These are phyloP conservation scores for Metaphire vulgaris DNA, from an alignment of 1,140 invertebrate species.

Conservation along the genomic window DNA sequence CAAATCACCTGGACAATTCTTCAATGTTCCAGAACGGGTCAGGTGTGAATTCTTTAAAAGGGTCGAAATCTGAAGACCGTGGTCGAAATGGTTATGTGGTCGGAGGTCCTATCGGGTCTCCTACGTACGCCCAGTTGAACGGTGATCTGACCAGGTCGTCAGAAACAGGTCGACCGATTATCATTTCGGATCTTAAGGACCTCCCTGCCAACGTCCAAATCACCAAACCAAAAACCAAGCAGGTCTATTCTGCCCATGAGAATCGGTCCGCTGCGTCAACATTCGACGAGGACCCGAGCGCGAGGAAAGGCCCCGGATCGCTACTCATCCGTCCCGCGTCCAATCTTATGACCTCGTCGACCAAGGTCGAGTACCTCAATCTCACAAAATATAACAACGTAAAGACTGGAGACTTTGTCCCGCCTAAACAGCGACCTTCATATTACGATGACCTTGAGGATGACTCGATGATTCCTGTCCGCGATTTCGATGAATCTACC, in stretches of 20 bases:
- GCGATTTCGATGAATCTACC: slow-evolving; percentile 22
- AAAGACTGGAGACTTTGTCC: slow-evolving; percentile 20
- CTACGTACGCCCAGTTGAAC: no score
- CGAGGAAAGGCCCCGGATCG: slow-evolving; percentile 13
- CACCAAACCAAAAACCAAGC: no score
- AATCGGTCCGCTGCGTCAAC: neutral
- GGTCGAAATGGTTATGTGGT: no score
- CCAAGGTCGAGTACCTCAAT: slow-evolving; percentile 13
- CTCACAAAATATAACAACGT: slow-evolving; percentile 25
- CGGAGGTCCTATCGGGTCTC: no score
- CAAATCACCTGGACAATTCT: no score
- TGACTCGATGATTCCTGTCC: slow-evolving; percentile 24
- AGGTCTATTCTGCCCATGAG: no score
- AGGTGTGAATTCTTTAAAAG: no score
- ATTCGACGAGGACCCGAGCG: neutral
- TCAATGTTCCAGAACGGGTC: no score
- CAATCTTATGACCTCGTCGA: slow-evolving; percentile 18
- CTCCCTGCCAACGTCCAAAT: neutral
- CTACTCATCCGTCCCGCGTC: slow-evolving; percentile 27
- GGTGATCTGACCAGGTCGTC: no score
- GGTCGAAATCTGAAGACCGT: no score
- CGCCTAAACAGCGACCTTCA: neutral
- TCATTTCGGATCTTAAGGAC: neutral
- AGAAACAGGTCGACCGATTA: neutral
- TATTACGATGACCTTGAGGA: slow-evolving; percentile 24